Percentiles rank a stretch among this genome's conserved stretches.
These are phyloP conservation scores for Connochaetes taurinus DNA, from an alignment of 2,113 vertebrate genomes.

Conservation along the genomic window DNA sequence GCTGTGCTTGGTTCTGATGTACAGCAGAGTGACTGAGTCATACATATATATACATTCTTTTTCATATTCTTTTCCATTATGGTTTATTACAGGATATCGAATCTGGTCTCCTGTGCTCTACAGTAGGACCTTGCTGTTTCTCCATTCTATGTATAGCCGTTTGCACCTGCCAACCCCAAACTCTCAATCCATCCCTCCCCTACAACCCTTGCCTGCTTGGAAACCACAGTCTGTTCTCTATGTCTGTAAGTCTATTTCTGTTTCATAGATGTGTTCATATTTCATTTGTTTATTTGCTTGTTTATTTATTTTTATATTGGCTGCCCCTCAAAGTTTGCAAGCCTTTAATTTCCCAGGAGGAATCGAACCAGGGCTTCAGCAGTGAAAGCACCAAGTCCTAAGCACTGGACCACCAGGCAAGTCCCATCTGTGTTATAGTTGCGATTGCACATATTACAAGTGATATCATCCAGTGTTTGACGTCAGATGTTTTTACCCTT, in stretches of 20 bases:
- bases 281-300: neutral
- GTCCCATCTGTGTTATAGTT: neutral
- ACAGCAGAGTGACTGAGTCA: neutral
- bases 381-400: neutral
- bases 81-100: neutral
- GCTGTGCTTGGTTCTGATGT: neutral
- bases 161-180: neutral
- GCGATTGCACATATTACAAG: neutral
- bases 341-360: neutral
- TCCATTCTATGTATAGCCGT: neutral
- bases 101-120: neutral
- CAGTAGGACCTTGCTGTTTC: neutral
- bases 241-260: neutral
- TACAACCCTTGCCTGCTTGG: neutral
- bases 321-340: rapidly evolving
- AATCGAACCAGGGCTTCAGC: neutral
- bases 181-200: neutral
- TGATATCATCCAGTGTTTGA: neutral
- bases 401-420: neutral
- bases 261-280: neutral
- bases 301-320: neutral
- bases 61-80: neutral
- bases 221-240: neutral
- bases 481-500: neutral
- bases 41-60: neutral